Conservation (phyloP, 2,113 vertebrate genomes). For the Tenrec ecaudatus region DNA sequence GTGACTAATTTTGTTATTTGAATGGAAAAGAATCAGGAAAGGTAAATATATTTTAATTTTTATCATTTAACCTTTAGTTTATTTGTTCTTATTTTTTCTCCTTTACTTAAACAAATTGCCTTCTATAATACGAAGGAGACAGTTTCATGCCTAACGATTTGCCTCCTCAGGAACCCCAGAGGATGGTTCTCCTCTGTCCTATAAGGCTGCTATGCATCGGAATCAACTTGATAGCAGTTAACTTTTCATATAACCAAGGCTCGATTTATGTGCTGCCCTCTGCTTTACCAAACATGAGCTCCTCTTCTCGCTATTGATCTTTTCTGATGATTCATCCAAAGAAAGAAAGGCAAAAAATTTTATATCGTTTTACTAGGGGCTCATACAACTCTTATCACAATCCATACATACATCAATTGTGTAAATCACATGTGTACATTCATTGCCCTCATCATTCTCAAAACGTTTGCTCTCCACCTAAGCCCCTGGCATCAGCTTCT, state of each 20-base stretch:
- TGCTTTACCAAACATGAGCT: too few relatives aligned
- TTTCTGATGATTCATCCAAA: too few relatives aligned
- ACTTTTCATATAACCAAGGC: neutral
- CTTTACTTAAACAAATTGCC: neutral
- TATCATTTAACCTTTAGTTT: neutral
- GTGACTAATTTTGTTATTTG: neutral
- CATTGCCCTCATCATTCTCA: too few relatives aligned
- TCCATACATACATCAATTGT: too few relatives aligned
- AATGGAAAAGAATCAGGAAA: conserved; percentile 19
- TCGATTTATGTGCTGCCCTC: neutral
- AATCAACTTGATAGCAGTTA: neutral
- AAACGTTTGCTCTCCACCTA: too few relatives aligned
- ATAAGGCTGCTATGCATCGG: neutral
- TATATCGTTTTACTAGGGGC: too few relatives aligned
- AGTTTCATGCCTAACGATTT: neutral
- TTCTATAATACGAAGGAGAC: neutral
- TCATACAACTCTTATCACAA: too few relatives aligned
- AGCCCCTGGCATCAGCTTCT: too few relatives aligned
- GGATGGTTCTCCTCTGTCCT: neutral
- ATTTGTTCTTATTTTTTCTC: neutral
- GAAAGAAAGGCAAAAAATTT: too few relatives aligned
- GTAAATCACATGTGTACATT: too few relatives aligned
- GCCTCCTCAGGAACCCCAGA: neutral
- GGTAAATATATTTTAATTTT: neutral
- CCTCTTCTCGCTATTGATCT: too few relatives aligned